phyloP scores from a whole-genome alignment of 2,113 vertebrate species.

The Erpornis zantholeuca region DNA sequence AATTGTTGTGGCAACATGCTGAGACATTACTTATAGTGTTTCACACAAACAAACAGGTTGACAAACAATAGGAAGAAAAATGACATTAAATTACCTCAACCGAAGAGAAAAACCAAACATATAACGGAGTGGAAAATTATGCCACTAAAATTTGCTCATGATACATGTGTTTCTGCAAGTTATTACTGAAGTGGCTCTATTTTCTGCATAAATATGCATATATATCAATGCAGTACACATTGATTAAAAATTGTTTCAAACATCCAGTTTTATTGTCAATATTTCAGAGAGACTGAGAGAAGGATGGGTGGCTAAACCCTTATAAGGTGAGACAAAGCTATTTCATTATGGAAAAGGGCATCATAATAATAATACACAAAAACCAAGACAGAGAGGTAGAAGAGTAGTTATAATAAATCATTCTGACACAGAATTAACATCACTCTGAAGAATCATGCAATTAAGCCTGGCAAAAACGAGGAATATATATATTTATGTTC shows the following conservation, averaged over 20 bases:
- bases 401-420: neutral
- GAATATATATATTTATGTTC: neutral
- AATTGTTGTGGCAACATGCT: slow-evolving; percentile 1
- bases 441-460: neutral
- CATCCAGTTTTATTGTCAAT: neutral
- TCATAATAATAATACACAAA: neutral
- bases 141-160: neutral
- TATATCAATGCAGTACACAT: neutral
- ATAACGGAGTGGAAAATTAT: neutral
- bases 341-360: neutral
- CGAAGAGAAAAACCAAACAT: neutral
- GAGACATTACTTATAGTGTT: neutral
- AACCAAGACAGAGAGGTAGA: neutral
- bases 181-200: neutral
- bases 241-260: neutral
- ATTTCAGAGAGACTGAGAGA: neutral
- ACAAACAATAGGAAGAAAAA: slow-evolving; percentile 4
- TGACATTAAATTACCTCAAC: neutral
- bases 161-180: neutral
- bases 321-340: neutral
- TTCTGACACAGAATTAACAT: neutral
- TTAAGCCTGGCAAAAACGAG: neutral
- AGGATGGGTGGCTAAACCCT: neutral
- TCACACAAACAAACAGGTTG: neutral
- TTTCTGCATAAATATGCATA: neutral